These are phyloP conservation scores for Potamilus streckersoni DNA, from an alignment of 1,140 invertebrate genomes.

Conservation along the genomic window DNA sequence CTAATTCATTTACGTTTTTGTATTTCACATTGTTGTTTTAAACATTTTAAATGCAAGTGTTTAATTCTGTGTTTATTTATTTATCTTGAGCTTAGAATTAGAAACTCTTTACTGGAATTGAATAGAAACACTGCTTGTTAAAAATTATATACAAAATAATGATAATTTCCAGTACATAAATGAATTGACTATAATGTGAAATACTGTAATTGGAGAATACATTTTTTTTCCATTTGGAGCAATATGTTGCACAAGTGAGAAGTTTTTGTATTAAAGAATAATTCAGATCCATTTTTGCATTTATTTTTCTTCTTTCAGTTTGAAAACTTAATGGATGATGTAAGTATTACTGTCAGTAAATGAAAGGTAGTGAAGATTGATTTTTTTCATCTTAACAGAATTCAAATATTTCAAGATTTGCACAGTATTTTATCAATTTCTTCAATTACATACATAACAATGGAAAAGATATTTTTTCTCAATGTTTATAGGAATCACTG, in stretches of 20 bases:
- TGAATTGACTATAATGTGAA: not conserved
- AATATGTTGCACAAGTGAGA: not conserved
- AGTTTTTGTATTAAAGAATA: not conserved
- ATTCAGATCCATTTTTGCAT: slow-evolving; percentile 7
- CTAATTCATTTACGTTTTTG: too few relatives aligned
- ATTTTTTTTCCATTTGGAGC: not conserved
- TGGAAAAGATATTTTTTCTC: too few relatives aligned
- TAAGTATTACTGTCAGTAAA: not conserved
- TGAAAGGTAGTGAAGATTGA: too few relatives aligned
- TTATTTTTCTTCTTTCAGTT: slow-evolving; percentile 21
- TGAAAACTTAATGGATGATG: slow-evolving; percentile 28
- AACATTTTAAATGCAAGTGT: too few relatives aligned
- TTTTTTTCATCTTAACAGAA: too few relatives aligned
- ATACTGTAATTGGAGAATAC: not conserved
- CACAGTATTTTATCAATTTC: too few relatives aligned
- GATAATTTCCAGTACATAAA: not conserved
- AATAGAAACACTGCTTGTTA: not conserved
- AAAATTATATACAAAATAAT: not conserved
- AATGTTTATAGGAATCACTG: too few relatives aligned
- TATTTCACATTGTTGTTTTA: too few relatives aligned
- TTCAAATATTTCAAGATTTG: too few relatives aligned
- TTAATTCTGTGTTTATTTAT: too few relatives aligned
- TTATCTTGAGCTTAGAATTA: too few relatives aligned
- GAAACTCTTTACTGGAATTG: not conserved
- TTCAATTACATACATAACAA: too few relatives aligned